Conservation (phyloP, 2,113 vertebrate species). For the Archocentrus centrarchus region DNA sequence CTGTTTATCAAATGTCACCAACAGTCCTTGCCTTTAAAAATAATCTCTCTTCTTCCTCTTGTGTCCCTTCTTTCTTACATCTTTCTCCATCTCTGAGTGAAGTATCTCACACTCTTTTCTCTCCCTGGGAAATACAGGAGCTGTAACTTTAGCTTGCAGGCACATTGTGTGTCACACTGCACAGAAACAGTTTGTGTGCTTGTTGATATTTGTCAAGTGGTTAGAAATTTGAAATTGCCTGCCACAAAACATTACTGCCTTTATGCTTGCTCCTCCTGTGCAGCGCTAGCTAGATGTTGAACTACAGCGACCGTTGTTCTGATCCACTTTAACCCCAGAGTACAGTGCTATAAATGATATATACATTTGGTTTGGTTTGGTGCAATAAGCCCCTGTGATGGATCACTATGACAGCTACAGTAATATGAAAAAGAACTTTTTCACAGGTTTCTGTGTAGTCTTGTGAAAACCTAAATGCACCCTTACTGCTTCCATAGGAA, state of each 20-base stretch:
- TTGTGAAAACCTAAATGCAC: too few relatives aligned
- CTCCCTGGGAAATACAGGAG: constrained; percentile 1
- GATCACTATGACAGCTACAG: background rate
- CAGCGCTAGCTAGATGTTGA: background rate
- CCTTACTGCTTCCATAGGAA: background rate
- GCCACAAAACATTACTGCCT: background rate
- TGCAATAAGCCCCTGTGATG: background rate
- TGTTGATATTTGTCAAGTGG: background rate
- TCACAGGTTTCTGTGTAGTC: too few relatives aligned
- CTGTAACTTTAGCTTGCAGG: background rate
- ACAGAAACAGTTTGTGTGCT: background rate
- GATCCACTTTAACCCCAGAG: background rate
- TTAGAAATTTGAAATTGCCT: background rate
- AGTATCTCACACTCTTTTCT: background rate
- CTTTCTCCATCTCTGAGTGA: background rate
- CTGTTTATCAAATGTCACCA: background rate
- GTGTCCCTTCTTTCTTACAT: background rate
- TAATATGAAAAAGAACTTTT: background rate
- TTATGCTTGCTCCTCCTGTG: background rate
- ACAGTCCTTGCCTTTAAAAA: background rate
- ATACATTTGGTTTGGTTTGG: background rate
- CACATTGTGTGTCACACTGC: background rate
- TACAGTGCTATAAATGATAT: background rate
- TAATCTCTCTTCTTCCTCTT: fast-evolving
- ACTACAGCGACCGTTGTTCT: background rate